A percentile compares a stretch with the other conserved stretches of the same genome.
phyloP scores from a whole-genome alignment of 2,888 invertebrate genomes.

The Cephus sareptanus region DNA sequence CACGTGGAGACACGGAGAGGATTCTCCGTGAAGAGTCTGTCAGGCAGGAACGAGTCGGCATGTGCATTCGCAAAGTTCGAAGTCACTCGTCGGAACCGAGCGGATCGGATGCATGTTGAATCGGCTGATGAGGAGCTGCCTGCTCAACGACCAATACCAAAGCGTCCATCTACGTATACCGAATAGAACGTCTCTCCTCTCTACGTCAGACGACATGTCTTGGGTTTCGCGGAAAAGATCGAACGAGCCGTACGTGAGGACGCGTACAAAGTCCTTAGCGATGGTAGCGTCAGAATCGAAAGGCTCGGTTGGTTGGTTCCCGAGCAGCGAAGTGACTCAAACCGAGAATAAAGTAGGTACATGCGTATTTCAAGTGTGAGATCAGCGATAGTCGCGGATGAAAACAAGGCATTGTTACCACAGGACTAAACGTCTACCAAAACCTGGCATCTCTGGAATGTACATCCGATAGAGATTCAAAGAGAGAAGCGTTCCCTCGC shows the following conservation, averaged over 20 bases:
- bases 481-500: background rate
- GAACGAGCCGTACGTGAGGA: conserved; percentile 58
- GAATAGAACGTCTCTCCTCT: conserved; percentile 45
- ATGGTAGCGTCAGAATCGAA: background rate
- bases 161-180: conserved; percentile 30
- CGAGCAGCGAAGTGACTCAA: background rate
- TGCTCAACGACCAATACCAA: background rate
- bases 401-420: background rate
- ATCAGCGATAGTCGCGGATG: background rate
- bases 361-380: background rate
- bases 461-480: background rate
- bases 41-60: background rate
- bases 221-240: conserved; percentile 59
- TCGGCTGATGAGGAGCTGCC: background rate
- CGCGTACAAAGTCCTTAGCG: conserved; percentile 46
- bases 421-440: background rate
- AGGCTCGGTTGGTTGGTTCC: background rate
- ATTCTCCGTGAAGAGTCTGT: background rate
- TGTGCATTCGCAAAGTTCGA: background rate
- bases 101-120: background rate
- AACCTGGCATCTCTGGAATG: background rate
- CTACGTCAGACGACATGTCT: conserved; percentile 49
- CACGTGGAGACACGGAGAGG: background rate
- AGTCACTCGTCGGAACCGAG: background rate
- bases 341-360: background rate